Evolutionary conservation across 2,797 vertebrate species (phyloP).

Genomic region (Acrossocheilus fasciatus): DNA sequence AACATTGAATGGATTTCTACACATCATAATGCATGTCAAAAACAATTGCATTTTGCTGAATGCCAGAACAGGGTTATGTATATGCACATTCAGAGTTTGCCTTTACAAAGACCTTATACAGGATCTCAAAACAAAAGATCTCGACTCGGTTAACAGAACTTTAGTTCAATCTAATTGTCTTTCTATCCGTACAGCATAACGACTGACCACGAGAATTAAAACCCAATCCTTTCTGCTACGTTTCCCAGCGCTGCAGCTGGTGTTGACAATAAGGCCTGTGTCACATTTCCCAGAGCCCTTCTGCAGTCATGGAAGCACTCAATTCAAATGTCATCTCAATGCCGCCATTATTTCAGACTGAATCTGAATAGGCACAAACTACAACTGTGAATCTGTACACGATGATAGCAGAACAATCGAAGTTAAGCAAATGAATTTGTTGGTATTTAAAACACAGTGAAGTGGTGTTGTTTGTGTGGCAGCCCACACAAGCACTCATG

Average conservation of each 20-base stretch:
- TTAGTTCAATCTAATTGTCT: constrained; percentile 29
- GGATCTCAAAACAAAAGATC: constrained; percentile 5
- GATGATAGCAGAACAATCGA: constrained; percentile 19
- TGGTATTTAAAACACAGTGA: constrained; percentile 22
- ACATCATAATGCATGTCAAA: not conserved
- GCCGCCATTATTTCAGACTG: constrained; percentile 40
- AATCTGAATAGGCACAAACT: constrained; percentile 35
- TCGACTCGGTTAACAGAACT: not conserved
- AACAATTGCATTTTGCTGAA: not conserved
- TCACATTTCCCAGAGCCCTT: constrained; percentile 50
- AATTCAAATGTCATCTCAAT: constrained; percentile 48
- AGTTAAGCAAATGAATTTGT: not conserved
- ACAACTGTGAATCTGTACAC: constrained; percentile 35
- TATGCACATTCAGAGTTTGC: not conserved
- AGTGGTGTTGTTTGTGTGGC: not conserved
- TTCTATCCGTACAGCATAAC: constrained; percentile 25
- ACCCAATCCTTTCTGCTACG: constrained; percentile 52
- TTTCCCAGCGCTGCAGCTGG: constrained; percentile 61
- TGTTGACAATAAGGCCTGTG: constrained; percentile 62
- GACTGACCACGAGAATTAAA: constrained; percentile 40
- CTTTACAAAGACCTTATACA: constrained; percentile 18
- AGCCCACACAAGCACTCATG: constrained; percentile 15
- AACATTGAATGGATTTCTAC: not conserved
- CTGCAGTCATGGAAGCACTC: constrained; percentile 51
- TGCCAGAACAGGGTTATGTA: not conserved